Evolutionary conservation across 2,888 invertebrate genomes (phyloP).

Genomic region (Polietes domitor): DNA sequence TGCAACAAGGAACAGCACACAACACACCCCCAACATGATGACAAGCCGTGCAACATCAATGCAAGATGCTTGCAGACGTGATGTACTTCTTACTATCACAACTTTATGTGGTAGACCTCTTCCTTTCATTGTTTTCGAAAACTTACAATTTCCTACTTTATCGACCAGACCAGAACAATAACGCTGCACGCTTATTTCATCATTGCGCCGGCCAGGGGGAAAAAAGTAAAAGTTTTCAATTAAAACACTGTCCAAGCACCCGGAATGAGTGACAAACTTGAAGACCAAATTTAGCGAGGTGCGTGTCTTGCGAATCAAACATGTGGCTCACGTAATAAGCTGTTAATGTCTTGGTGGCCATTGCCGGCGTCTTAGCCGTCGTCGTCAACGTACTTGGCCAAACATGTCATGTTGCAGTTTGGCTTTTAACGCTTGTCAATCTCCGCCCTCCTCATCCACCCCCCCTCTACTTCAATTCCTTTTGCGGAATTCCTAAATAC

Average conservation of each 20-base stretch:
- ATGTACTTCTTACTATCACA: background rate
- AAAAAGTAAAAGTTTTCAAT: slow-evolving; percentile 54
- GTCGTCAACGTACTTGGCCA: slow-evolving; percentile 21
- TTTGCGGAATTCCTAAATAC: background rate
- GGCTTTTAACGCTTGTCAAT: background rate
- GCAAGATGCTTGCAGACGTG: background rate
- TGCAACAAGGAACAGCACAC: background rate
- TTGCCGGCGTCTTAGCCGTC: background rate
- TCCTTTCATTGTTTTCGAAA: background rate
- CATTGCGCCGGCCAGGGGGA: slow-evolving; percentile 22
- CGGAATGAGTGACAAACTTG: slow-evolving; percentile 8
- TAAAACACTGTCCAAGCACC: slow-evolving; percentile 14
- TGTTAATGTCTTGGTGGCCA: background rate
- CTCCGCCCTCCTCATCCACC: background rate
- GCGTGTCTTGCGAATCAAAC: slow-evolving; percentile 14
- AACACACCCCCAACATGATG: background rate
- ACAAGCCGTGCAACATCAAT: background rate
- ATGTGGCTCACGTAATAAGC: slow-evolving; percentile 55
- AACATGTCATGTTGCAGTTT: slow-evolving; percentile 24
- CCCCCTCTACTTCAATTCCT: background rate
- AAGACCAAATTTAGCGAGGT: slow-evolving; percentile 1
- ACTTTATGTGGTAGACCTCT: background rate
- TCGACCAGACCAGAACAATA: background rate
- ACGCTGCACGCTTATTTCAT: slow-evolving; percentile 37
- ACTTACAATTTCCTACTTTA: slow-evolving; percentile 36